Base-by-base conservation (phyloP, 2,797 vertebrate genomes). In the Cyclopterus lumpus region DNA sequence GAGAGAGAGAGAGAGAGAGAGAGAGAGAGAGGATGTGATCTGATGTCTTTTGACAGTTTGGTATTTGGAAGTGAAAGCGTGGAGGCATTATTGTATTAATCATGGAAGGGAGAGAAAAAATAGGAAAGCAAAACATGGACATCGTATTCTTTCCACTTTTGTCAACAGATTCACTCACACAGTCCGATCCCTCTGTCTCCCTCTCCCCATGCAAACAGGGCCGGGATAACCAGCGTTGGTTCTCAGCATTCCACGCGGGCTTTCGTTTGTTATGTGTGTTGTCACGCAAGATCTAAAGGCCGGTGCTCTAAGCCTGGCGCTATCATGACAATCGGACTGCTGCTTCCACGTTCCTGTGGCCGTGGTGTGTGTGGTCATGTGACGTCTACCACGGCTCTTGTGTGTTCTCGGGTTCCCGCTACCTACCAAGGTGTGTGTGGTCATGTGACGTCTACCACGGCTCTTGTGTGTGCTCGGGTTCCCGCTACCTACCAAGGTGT, bases 21-120 rank as follows among this genome's bases (percentile, higher is more conserved):
- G 24, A 22, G 59, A 51, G 36, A 22, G 4, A 20, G 16, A 20
- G 48, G 11, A 67, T 83, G 77, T 91, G 92, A 91, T 76, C 76
- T 88, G 84, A 92, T 92, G 83, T 75, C 83, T 75, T 81, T 54
- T 90, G 88, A 87, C 88, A 91, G 88, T 82, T 89, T 84, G 91
- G 90, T 89, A 91, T 93, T 90, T 85, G 86, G 73, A 63, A 85
- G 83, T 91, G 86, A 87, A 91, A 87, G 86, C 79, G 5, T 75
- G 44, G 80, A 87, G 77, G 84, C 67, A 75, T 86, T 82, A 81
- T 81, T 85, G 80, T 88, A 83, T 88, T 88, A 85, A 90, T 88
- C 79, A 84, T 88, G 86, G 81, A 69, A 67, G 66, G 59, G 54
- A 75, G 79, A 75, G 68, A 75, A 80, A 82, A 84, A 75, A 80